phyloP scores from a whole-genome alignment of 2,797 vertebrate species.

The Sebastolobus alascanus region DNA sequence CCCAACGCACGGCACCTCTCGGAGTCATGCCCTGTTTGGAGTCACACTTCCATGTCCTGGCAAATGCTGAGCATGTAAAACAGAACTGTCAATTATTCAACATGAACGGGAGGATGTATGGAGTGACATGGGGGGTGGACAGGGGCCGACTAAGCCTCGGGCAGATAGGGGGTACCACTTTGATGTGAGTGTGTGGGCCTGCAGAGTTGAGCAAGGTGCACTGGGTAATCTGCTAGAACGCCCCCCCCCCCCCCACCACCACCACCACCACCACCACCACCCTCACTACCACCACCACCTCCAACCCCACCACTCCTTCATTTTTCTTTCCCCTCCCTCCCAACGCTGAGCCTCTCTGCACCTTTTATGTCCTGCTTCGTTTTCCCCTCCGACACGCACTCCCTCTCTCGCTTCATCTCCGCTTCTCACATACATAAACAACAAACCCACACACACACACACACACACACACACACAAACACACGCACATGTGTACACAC shows the following conservation, averaged over 20 bases:
- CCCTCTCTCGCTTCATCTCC: conserved; percentile 49
- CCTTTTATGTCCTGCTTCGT: conserved; percentile 67
- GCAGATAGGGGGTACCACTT: conserved; percentile 84
- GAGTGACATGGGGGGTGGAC: conserved; percentile 85
- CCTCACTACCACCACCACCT: conserved; percentile 9
- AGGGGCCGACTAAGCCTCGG: conserved; percentile 84
- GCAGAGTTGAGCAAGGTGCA: conserved; percentile 83
- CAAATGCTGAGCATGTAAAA: conserved; percentile 88
- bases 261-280: conserved; percentile 3
- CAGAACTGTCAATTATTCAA: conserved; percentile 88
- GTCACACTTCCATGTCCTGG: conserved; percentile 85
- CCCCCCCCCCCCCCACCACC: conserved; percentile 39
- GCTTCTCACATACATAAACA: conserved; percentile 67
- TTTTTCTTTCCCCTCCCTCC: conserved; percentile 55
- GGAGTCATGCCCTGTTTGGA: conserved; percentile 83
- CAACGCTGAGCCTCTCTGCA: conserved; percentile 54
- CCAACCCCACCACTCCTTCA: conserved; percentile 50
- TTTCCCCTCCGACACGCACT: conserved; percentile 54
- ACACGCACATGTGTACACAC: conserved; percentile 29
- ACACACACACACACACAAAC: conserved; percentile 27
- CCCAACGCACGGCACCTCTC: conserved; percentile 74
- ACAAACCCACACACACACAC: conserved; percentile 34
- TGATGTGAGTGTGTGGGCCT: conserved; percentile 86
- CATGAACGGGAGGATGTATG: conserved; percentile 85
- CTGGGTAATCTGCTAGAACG: conserved; percentile 78